phyloP scores from a whole-genome alignment of 2,888 invertebrate genomes.

The Cantharis lateralis region DNA sequence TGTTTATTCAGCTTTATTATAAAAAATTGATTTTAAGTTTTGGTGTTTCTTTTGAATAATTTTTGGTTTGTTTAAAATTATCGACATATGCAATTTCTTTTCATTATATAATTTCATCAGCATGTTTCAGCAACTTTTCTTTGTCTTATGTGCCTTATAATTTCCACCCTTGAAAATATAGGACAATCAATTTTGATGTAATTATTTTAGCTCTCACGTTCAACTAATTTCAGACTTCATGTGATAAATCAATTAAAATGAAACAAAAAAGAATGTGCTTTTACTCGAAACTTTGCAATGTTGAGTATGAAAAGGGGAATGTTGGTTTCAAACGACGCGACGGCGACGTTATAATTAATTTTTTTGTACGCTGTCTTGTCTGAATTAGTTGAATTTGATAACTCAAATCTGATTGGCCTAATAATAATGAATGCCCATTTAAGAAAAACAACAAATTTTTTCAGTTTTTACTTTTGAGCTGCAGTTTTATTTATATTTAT shows the following conservation, averaged over 20 bases:
- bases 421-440: not conserved
- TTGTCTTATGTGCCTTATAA: not conserved
- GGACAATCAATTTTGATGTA: not conserved
- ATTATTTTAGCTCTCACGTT: not conserved
- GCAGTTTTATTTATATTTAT: not conserved
- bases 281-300: too few relatives aligned
- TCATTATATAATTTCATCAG: slow-evolving; percentile 26
- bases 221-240: too few relatives aligned
- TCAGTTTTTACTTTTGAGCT: not conserved
- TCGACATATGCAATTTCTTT: not conserved
- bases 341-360: too few relatives aligned
- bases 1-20: slow-evolving; percentile 2
- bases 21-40: not conserved
- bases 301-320: too few relatives aligned
- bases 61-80: not conserved
- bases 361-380: too few relatives aligned
- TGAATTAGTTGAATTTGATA: not conserved
- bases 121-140: slow-evolving; percentile 18
- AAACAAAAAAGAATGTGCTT: too few relatives aligned
- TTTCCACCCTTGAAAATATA: not conserved
- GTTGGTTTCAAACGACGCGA: too few relatives aligned
- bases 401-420: not conserved
- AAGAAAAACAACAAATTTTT: not conserved
- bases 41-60: not conserved
- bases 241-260: too few relatives aligned